These are phyloP conservation scores for Leptobrachium ailaonicum DNA, from an alignment of 2,113 vertebrate species.

Conservation along the genomic window DNA sequence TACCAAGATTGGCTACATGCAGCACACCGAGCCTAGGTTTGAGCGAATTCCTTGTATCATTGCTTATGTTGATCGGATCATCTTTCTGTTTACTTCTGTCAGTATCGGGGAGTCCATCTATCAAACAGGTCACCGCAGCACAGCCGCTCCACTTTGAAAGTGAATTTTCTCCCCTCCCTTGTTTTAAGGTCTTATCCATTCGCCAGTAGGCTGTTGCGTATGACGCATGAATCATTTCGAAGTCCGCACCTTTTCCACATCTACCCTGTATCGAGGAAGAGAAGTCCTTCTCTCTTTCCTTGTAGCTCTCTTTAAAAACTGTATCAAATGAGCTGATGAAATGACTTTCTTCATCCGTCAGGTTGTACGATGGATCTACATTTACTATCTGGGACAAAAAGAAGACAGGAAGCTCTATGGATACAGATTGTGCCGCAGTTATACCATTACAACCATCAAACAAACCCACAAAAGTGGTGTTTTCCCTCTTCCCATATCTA, in stretches of 20 bases:
- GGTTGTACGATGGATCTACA: slow-evolving; percentile 55
- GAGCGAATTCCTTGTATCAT: not conserved
- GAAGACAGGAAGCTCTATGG: slow-evolving; percentile 62
- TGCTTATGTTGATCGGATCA: accelerated
- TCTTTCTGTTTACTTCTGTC: not conserved
- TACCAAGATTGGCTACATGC: slow-evolving; percentile 64
- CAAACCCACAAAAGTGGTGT: slow-evolving; percentile 64
- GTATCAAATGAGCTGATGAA: slow-evolving; percentile 57
- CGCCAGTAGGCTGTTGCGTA: slow-evolving; percentile 66
- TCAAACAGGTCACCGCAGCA: slow-evolving; percentile 59
- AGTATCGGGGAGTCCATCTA: slow-evolving; percentile 52
- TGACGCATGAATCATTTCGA: slow-evolving; percentile 56
- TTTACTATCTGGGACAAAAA: slow-evolving; percentile 65
- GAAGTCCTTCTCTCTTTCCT: slow-evolving; percentile 52
- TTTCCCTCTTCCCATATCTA: slow-evolving; percentile 61
- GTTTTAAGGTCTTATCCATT: slow-evolving; percentile 65
- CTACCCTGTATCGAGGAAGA: not conserved
- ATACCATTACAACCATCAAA: slow-evolving; percentile 58
- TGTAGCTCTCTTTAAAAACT: slow-evolving; percentile 60
- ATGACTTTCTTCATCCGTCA: slow-evolving; percentile 52
- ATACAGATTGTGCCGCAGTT: slow-evolving; percentile 56
- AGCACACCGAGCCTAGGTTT: slow-evolving; percentile 54
- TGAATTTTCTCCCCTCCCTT: slow-evolving; percentile 64
- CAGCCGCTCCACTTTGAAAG: slow-evolving; percentile 66
- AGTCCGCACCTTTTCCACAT: not conserved